Percentiles rank a stretch among this genome's conserved stretches.
Conservation (phyloP, 1,140 invertebrate species). For the Calephelis virginiensis region DNA sequence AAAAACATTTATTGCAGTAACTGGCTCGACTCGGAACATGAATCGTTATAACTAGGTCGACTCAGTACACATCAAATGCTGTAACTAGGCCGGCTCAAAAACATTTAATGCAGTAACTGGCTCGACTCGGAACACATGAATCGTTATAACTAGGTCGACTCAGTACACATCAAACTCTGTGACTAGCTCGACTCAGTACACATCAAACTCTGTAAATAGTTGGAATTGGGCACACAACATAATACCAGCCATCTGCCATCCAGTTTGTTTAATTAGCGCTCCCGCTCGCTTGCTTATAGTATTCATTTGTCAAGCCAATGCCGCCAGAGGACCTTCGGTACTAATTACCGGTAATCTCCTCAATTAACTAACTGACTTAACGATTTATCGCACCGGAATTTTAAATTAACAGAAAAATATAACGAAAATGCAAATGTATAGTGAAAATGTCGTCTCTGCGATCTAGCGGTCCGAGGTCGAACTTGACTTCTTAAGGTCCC, state of each 20-base stretch:
- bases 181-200: background rate
- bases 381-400: slow-evolving; percentile 23
- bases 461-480: too few relatives aligned
- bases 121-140: background rate
- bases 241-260: slow-evolving; percentile 28
- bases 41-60: too few relatives aligned
- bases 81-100: too few relatives aligned
- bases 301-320: slow-evolving; percentile 29
- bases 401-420: slow-evolving; percentile 25
- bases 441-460: too few relatives aligned
- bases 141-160: background rate
- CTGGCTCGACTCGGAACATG: too few relatives aligned
- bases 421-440: slow-evolving; percentile 10
- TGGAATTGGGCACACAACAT: background rate
- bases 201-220: background rate
- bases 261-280: slow-evolving; percentile 33
- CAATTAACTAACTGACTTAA: slow-evolving; percentile 39
- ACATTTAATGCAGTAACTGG: too few relatives aligned
- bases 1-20: too few relatives aligned
- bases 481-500: too few relatives aligned
- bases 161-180: background rate
- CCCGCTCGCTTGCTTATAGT: slow-evolving; percentile 29
- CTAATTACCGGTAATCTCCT: slow-evolving; percentile 22
- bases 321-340: slow-evolving; percentile 24
- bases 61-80: background rate